phyloP scores from a whole-genome alignment of 1,140 invertebrate species.

The Sipha flava region DNA sequence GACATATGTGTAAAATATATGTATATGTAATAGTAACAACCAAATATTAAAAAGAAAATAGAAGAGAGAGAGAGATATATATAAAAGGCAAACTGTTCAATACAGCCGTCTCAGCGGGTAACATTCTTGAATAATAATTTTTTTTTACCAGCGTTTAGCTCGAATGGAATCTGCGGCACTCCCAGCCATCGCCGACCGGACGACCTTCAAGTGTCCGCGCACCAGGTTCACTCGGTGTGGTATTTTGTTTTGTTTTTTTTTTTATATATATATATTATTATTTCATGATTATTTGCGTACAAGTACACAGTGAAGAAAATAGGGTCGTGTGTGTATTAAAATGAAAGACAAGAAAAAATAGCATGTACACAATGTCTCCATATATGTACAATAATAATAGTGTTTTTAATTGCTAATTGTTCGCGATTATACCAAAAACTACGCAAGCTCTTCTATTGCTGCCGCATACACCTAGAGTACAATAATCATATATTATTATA shows the following conservation, averaged over 20 bases:
- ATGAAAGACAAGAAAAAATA: neutral
- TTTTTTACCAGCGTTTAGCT: constrained; percentile 17
- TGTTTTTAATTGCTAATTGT: neutral
- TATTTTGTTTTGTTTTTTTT: constrained; percentile 15
- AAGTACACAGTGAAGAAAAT: neutral
- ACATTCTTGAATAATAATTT: constrained; percentile 33
- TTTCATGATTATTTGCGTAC: neutral
- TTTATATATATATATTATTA: neutral
- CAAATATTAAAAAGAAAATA: neutral
- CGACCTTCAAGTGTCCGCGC: constrained; percentile 29
- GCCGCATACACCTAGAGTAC: neutral
- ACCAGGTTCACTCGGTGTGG: neutral
- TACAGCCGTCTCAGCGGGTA: constrained; percentile 24
- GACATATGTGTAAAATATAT: neutral
- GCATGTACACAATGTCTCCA: neutral
- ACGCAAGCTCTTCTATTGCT: neutral
- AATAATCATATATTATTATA: neutral
- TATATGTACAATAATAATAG: neutral
- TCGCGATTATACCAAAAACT: neutral
- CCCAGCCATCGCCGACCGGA: constrained; percentile 23
- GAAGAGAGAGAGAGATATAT: neutral
- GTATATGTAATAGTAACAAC: neutral
- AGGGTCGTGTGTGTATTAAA: neutral
- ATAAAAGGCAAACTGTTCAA: neutral
- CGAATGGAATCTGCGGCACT: constrained; percentile 31